phyloP scores from a whole-genome alignment of 1,140 invertebrate species.

The Drosophila carrolli region DNA sequence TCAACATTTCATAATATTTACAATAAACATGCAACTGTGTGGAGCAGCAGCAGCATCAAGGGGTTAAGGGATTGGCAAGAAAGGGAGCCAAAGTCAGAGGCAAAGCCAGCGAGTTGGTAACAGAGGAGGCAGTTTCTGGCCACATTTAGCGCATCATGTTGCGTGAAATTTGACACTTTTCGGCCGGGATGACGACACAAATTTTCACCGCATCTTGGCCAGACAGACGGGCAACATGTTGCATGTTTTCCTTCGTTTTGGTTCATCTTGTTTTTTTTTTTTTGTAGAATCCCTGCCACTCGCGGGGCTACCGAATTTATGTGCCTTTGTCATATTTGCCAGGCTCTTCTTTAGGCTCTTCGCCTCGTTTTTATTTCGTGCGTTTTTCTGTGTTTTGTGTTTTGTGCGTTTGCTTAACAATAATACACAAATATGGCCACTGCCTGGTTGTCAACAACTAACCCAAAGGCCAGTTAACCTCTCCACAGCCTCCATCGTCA shows the following conservation, averaged over 20 bases:
- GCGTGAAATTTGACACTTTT: constrained; percentile 83
- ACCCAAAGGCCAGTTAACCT: constrained; percentile 51
- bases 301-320: constrained; percentile 75
- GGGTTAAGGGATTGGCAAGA: constrained; percentile 3
- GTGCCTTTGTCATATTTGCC: constrained; percentile 81
- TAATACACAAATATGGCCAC: constrained; percentile 81
- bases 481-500: constrained; percentile 19
- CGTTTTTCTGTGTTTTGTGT: constrained; percentile 1
- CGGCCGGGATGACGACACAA: constrained; percentile 70
- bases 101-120: constrained; percentile 13
- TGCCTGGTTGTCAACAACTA: constrained; percentile 77
- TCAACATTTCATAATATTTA: constrained; percentile 84
- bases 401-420: constrained; percentile 58
- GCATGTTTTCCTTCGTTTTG: constrained; percentile 51
- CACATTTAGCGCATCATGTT: constrained; percentile 81
- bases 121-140: constrained; percentile 60
- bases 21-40: constrained; percentile 83
- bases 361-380: constrained; percentile 12
- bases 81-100: background rate
- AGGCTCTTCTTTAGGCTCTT: constrained; percentile 35
- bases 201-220: constrained; percentile 48
- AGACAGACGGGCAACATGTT: constrained; percentile 72
- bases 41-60: constrained; percentile 4
- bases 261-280: constrained; percentile 30
- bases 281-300: constrained; percentile 33